Percentiles rank a stretch among this genome's conserved stretches.
Evolutionary conservation across 2,888 invertebrate species (phyloP).

Genomic region (Drosophila neonasuta): DNA sequence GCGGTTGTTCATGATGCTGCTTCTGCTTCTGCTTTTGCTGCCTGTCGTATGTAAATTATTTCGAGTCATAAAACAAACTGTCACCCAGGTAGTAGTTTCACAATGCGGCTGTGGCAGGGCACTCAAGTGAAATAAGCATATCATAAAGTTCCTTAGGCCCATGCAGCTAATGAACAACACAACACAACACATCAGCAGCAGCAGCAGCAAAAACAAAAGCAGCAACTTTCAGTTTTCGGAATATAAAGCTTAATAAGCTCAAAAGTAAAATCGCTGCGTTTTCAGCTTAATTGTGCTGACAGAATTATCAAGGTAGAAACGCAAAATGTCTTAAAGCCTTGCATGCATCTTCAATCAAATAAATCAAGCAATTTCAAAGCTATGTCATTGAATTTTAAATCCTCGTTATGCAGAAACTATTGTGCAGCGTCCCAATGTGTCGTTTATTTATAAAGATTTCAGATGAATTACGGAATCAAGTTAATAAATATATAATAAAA

Average conservation of each 20-base stretch:
- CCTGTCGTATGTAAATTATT: slow-evolving; percentile 49
- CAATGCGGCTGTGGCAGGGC: slow-evolving; percentile 23
- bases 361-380: too few relatives aligned
- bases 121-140: slow-evolving; percentile 36
- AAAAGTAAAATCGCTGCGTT: slow-evolving; percentile 21
- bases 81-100: slow-evolving; percentile 46
- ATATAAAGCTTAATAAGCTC: slow-evolving; percentile 38
- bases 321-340: neutral
- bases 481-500: too few relatives aligned
- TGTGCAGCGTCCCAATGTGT: too few relatives aligned
- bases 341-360: too few relatives aligned
- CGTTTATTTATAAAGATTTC: too few relatives aligned
- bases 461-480: too few relatives aligned
- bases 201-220: slow-evolving; percentile 1
- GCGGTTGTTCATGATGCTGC: slow-evolving; percentile 3
- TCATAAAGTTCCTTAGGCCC: slow-evolving; percentile 31
- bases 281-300: neutral
- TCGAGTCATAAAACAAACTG: slow-evolving; percentile 58
- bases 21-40: slow-evolving; percentile 5
- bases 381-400: too few relatives aligned
- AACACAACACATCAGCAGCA: slow-evolving; percentile 15
- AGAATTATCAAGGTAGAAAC: neutral
- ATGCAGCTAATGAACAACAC: slow-evolving; percentile 44
- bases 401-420: too few relatives aligned
- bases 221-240: slow-evolving; percentile 10